These are phyloP conservation scores for Stenichneumon culpator DNA, from an alignment of 2,888 invertebrate genomes.

Conservation along the genomic window DNA sequence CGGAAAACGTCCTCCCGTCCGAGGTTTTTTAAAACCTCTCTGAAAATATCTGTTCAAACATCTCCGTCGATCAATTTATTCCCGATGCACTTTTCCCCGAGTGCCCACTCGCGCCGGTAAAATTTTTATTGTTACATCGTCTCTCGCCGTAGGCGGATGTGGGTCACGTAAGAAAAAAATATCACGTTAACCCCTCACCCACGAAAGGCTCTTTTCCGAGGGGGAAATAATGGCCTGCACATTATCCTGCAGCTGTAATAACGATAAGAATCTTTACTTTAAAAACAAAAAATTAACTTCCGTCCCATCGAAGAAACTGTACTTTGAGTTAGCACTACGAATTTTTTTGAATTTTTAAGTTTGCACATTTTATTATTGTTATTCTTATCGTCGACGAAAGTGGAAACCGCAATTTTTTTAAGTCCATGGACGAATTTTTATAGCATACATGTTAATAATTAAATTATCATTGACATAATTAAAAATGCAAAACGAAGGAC, in stretches of 20 bases:
- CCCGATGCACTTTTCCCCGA: constrained; percentile 8
- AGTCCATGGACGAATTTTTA: too few relatives aligned
- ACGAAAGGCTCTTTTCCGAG: too few relatives aligned
- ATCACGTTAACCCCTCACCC: not conserved
- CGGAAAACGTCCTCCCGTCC: not conserved
- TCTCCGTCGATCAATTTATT: constrained; percentile 23
- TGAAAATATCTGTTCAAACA: constrained; percentile 60
- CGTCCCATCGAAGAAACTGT: not conserved
- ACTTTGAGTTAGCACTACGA: not conserved
- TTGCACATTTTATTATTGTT: not conserved
- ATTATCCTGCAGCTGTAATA: not conserved
- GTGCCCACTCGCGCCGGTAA: not conserved
- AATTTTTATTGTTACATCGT: not conserved
- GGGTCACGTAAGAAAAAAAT: not conserved
- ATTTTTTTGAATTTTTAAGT: not conserved
- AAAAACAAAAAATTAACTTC: too few relatives aligned
- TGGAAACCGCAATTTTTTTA: too few relatives aligned
- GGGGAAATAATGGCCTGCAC: not conserved
- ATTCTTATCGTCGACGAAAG: not conserved
- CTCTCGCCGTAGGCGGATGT: not conserved
- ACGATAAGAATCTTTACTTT: not conserved
- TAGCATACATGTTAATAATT: too few relatives aligned
- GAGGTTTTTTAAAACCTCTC: constrained; percentile 41
- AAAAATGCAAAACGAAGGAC: too few relatives aligned
- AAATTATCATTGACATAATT: too few relatives aligned